A percentile compares a stretch with the other conserved stretches of the same genome.
These are phyloP conservation scores for Ericerus pela DNA, from an alignment of 1,140 invertebrate species.

Conservation along the genomic window DNA sequence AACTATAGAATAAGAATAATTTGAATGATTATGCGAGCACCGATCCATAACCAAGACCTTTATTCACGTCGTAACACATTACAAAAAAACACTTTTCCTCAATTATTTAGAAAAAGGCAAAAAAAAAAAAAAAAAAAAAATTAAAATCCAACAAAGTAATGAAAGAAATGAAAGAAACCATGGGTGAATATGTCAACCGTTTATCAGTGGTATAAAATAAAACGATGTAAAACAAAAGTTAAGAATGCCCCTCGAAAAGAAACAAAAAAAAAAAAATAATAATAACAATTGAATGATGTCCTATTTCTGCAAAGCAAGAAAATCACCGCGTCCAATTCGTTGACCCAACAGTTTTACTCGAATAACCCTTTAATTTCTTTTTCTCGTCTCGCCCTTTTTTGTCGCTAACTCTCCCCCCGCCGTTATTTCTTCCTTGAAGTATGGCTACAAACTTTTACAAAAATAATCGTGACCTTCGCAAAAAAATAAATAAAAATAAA, in stretches of 20 bases:
- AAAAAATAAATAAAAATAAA: too few species aligned
- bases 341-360: conserved; percentile 2
- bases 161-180: not conserved
- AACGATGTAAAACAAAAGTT: not conserved
- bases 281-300: conserved; percentile 5
- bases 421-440: conserved; percentile 1
- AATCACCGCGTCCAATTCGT: conserved; percentile 5
- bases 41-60: too few species aligned
- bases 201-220: not conserved
- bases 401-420: not conserved
- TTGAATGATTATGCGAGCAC: too few species aligned
- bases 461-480: conserved; percentile 2
- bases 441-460: not conserved
- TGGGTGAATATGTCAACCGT: not conserved
- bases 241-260: not conserved
- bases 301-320: not conserved
- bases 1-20: too few species aligned
- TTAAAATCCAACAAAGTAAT: not conserved
- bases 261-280: not conserved
- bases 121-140: not conserved
- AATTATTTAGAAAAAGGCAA: too few species aligned
- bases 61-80: too few species aligned
- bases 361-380: conserved; percentile 10
- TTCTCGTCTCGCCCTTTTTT: not conserved
- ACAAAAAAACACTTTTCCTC: too few species aligned